phyloP scores from a whole-genome alignment of 2,888 invertebrate genomes.

The Alloplasta piceator region DNA sequence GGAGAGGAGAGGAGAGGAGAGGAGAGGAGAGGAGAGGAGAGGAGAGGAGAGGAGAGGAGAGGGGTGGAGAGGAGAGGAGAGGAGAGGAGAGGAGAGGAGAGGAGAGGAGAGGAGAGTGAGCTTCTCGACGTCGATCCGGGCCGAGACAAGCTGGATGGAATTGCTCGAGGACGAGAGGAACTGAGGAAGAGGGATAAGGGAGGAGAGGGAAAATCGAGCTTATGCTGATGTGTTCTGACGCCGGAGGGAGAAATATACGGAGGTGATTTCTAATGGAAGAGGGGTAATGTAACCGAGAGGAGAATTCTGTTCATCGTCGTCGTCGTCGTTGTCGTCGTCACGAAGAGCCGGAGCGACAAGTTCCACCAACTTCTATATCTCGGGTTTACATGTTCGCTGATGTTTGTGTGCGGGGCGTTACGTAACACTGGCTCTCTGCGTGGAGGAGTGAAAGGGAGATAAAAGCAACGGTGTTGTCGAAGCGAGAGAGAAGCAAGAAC shows the following conservation, averaged over 20 bases:
- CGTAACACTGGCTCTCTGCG: conserved; percentile 27
- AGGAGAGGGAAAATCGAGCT: conserved; percentile 38
- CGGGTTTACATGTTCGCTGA: neutral
- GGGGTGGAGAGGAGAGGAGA: conserved; percentile 24
- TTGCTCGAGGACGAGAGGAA: conserved; percentile 42
- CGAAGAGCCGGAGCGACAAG: neutral
- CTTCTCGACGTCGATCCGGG: neutral
- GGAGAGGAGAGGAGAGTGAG: conserved; percentile 3
- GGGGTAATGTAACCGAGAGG: conserved; percentile 9
- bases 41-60: neutral
- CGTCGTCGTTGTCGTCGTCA: conserved; percentile 9
- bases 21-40: conserved; percentile 3
- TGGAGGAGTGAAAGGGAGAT: conserved; percentile 6
- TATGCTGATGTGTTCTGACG: conserved; percentile 22
- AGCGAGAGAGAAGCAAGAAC: conserved; percentile 21
- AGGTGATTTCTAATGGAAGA: conserved; percentile 6
- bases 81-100: conserved; percentile 21
- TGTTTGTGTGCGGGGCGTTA: conserved; percentile 26
- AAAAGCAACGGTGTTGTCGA: neutral
- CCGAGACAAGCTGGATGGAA: conserved; percentile 50
- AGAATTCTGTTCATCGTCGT: conserved; percentile 15
- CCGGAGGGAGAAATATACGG: neutral
- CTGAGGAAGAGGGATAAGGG: conserved; percentile 4
- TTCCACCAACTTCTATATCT: neutral
- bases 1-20: conserved; percentile 3